Conservation (phyloP, 2,113 vertebrate genomes). For the Ascaphus truei region DNA sequence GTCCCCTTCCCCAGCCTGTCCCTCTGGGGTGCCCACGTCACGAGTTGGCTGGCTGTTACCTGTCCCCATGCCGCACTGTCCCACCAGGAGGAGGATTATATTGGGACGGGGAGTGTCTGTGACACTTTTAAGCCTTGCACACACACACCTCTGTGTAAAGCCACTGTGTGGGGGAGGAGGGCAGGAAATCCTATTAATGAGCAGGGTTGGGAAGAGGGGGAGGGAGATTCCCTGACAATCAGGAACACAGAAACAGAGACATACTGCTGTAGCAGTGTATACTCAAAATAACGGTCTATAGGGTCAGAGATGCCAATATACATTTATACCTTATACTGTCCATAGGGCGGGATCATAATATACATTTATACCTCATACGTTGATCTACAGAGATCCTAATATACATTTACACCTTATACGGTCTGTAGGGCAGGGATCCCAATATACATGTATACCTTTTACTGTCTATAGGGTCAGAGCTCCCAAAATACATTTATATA, state of each 20-base stretch:
- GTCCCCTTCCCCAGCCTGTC: not conserved
- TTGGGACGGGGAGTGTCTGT: not conserved
- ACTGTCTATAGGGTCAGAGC: no score
- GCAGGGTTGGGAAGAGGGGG: slow-evolving; percentile 20
- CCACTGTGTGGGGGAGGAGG: slow-evolving; percentile 20
- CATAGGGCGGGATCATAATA: no score
- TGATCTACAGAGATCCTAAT: no score
- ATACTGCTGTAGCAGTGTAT: no score
- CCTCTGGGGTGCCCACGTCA: not conserved
- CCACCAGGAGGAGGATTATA: slow-evolving; percentile 27
- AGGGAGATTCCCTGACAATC: slow-evolving; percentile 5
- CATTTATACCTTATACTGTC: no score
- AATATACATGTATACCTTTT: no score
- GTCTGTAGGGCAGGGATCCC: no score
- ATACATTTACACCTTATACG: no score
- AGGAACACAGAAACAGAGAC: not conserved
- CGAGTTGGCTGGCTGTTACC: slow-evolving; percentile 9
- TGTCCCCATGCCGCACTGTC: slow-evolving; percentile 25
- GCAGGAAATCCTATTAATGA: slow-evolving; percentile 29
- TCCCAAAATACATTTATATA: no score
- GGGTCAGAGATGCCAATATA: no score
- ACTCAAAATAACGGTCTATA: no score
- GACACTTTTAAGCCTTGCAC: slow-evolving; percentile 6
- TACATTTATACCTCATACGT: no score
- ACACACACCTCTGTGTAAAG: slow-evolving; percentile 18